Conservation (phyloP, 2,888 invertebrate species). For the Rhamnusium bicolor region DNA sequence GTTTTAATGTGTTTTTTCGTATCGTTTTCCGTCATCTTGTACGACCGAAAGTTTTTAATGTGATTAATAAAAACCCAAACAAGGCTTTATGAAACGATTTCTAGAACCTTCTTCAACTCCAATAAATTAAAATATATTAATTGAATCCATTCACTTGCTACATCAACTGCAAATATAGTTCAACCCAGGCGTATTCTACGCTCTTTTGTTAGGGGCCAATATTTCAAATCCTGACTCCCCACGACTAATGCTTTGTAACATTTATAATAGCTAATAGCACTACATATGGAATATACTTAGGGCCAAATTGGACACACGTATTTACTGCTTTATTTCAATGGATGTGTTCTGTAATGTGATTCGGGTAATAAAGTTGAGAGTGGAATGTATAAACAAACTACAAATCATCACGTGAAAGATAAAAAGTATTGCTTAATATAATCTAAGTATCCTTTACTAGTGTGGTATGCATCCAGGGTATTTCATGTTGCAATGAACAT, state of each 20-base stretch:
- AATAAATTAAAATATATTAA: slow-evolving; percentile 31
- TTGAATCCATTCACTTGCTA: slow-evolving; percentile 3
- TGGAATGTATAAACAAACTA: slow-evolving; percentile 12
- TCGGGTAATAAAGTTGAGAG: neutral
- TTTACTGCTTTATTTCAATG: neutral
- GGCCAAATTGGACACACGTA: neutral
- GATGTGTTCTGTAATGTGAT: neutral
- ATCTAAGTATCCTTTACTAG: no score
- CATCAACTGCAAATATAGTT: slow-evolving; percentile 32
- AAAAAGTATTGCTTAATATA: no score
- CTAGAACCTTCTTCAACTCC: neutral
- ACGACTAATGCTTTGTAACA: slow-evolving; percentile 53
- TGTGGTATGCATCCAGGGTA: no score
- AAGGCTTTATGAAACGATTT: neutral
- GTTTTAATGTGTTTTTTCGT: no score
- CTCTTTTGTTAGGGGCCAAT: slow-evolving; percentile 43
- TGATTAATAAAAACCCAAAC: neutral
- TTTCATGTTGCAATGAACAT: no score
- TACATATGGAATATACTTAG: slow-evolving; percentile 45
- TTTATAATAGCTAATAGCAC: slow-evolving; percentile 53
- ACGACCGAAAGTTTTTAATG: no score
- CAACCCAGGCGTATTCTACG: slow-evolving; percentile 35
- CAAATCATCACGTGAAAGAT: slow-evolving; percentile 6
- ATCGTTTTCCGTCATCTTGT: no score
- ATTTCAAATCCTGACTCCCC: slow-evolving; percentile 48